Evolutionary conservation across 2,113 vertebrate genomes (phyloP).

Genomic region (Misgurnus mizolepis): DNA sequence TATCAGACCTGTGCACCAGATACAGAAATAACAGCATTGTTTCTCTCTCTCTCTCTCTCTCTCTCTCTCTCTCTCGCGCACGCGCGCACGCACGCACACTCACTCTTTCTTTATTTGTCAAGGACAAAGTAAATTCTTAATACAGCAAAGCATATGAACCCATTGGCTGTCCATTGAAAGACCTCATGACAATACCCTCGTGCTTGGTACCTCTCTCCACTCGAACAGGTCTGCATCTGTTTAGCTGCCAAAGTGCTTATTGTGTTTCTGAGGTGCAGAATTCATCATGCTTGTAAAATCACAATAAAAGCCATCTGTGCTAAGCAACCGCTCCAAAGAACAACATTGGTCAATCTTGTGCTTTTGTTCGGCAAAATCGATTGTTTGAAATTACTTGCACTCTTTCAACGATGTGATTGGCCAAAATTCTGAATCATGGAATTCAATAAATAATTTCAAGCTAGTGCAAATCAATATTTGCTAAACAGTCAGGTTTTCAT

Average conservation of each 20-base stretch:
- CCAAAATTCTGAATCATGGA: background rate
- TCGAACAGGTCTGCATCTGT: slow-evolving; percentile 45
- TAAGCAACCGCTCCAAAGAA: slow-evolving; percentile 17
- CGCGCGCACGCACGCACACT: no score
- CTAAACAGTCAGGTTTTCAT: no score
- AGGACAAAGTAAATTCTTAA: background rate
- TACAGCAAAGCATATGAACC: slow-evolving; percentile 10
- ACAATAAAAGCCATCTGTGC: slow-evolving; percentile 50
- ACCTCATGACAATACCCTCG: background rate
- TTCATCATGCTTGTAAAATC: slow-evolving; percentile 43
- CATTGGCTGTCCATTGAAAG: background rate
- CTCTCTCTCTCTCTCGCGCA: background rate
- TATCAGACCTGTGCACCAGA: slow-evolving; percentile 15
- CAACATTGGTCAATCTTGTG: slow-evolving; percentile 17
- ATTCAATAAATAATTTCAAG: background rate
- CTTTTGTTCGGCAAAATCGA: background rate
- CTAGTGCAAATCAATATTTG: no score
- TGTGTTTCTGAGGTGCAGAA: slow-evolving; percentile 43
- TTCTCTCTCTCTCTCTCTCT: background rate
- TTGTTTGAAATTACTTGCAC: slow-evolving; percentile 23
- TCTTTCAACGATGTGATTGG: background rate
- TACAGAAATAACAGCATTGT: background rate
- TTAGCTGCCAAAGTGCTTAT: slow-evolving; percentile 37
- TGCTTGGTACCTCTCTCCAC: slow-evolving; percentile 14
- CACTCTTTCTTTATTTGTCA: slow-evolving; percentile 2